These are phyloP conservation scores for Melanotaenia nigrans DNA, from an alignment of 2,797 vertebrate species.

Conservation along the genomic window DNA sequence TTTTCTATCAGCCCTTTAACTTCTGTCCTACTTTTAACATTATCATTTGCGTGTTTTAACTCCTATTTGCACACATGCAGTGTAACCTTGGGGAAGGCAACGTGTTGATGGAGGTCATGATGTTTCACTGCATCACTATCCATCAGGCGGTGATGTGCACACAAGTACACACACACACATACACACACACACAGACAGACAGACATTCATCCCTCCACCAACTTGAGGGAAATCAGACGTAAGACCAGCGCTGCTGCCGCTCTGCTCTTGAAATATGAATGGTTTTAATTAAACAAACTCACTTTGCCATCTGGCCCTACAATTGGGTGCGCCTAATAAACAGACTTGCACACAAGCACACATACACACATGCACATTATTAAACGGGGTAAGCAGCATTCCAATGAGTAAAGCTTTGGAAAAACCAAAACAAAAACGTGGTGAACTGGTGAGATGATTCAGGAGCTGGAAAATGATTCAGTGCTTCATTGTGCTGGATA, in stretches of 20 bases:
- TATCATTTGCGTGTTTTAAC: conserved; percentile 34
- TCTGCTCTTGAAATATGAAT: conserved; percentile 79
- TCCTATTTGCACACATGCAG: neutral
- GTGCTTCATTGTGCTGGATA: conserved; percentile 41
- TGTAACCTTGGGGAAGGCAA: conserved; percentile 52
- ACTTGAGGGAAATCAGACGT: conserved; percentile 73
- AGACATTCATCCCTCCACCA: conserved; percentile 42
- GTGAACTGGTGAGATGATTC: conserved; percentile 60
- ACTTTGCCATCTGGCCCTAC: conserved; percentile 78
- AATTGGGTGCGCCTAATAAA: conserved; percentile 74
- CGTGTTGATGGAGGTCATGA: conserved; percentile 33
- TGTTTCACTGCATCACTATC: conserved; percentile 39
- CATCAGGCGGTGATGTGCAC: neutral
- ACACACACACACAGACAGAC: conserved; percentile 16
- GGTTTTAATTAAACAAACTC: conserved; percentile 81
- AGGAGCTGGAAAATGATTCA: conserved; percentile 54
- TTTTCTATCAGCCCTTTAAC: conserved; percentile 23
- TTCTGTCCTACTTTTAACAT: conserved; percentile 30
- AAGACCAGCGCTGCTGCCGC: conserved; percentile 58
- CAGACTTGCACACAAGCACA: conserved; percentile 53
- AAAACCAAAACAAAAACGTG: conserved; percentile 49
- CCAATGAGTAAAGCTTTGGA: conserved; percentile 45
- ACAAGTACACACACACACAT: conserved; percentile 18
- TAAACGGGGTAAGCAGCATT: conserved; percentile 66
- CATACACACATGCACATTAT: conserved; percentile 46